phyloP scores from a whole-genome alignment of 1,140 invertebrate species.

The Drosophila nigrodunni region DNA sequence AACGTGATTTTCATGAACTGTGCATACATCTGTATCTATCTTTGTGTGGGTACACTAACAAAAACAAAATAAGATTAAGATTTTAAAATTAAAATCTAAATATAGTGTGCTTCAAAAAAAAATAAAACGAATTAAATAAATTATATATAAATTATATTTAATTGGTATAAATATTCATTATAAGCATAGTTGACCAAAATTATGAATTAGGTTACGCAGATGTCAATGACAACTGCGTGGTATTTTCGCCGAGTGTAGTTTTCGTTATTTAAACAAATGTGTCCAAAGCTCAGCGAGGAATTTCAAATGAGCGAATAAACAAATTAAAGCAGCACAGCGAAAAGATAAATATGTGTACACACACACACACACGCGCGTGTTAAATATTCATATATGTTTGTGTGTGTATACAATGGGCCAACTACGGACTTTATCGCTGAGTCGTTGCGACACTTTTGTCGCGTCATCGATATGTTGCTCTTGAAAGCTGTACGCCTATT shows the following conservation, averaged over 20 bases:
- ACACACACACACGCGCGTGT: not conserved
- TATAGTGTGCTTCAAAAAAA: not conserved
- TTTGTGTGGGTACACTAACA: slow-evolving; percentile 44
- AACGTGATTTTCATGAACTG: slow-evolving; percentile 36
- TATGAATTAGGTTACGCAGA: too few relatives aligned
- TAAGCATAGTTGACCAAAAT: too few relatives aligned
- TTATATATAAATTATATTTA: too few relatives aligned
- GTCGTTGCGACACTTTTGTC: slow-evolving; percentile 1
- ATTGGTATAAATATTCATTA: too few relatives aligned
- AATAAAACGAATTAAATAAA: not conserved
- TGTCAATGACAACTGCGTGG: too few relatives aligned
- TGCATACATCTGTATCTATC: slow-evolving; percentile 22
- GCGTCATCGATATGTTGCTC: slow-evolving; percentile 29
- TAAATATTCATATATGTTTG: not conserved
- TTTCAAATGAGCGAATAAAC: slow-evolving; percentile 61
- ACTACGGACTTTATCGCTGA: slow-evolving; percentile 42
- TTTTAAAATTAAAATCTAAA: not conserved
- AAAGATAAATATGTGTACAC: slow-evolving; percentile 17
- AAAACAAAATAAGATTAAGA: slow-evolving; percentile 14
- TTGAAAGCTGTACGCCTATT: slow-evolving; percentile 71
- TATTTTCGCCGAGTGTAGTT: slow-evolving; percentile 30
- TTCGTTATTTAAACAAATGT: slow-evolving; percentile 67
- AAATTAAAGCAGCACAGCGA: slow-evolving; percentile 60
- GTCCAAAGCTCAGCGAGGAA: slow-evolving; percentile 53
- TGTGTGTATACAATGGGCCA: slow-evolving; percentile 9